A percentile compares a stretch with the other conserved stretches of the same genome.
Conservation (phyloP, 2,888 invertebrate genomes). For the Drosophila quinaria region DNA sequence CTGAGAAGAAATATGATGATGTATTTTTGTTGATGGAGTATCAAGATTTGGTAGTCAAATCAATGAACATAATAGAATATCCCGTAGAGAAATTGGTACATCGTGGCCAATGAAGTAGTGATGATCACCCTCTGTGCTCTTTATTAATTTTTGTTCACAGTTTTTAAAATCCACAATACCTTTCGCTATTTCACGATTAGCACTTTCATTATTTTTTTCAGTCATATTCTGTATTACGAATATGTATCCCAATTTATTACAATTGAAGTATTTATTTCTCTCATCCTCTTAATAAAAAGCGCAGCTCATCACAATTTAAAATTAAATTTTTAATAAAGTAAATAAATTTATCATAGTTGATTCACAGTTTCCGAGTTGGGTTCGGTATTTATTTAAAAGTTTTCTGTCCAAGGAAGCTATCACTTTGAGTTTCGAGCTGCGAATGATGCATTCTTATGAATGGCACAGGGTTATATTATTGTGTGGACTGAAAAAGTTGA, state of each 20-base stretch:
- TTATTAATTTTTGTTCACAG: neutral
- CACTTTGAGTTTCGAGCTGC: constrained; percentile 14
- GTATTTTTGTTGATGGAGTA: too few relatives aligned
- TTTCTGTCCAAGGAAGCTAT: neutral
- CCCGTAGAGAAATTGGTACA: neutral
- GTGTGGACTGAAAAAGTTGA: neutral
- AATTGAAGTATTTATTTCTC: constrained; percentile 26
- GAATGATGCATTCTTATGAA: constrained; percentile 34
- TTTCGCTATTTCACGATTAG: constrained; percentile 29
- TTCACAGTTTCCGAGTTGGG: constrained; percentile 3
- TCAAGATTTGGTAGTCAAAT: neutral
- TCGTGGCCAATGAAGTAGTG: neutral
- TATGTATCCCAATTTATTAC: constrained; percentile 1
- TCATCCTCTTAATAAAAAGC: constrained; percentile 19
- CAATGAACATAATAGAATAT: neutral
- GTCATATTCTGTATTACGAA: constrained; percentile 18
- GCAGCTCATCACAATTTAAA: neutral
- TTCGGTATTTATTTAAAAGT: neutral
- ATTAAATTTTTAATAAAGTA: neutral
- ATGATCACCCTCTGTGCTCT: neutral
- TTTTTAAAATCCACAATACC: constrained; percentile 21
- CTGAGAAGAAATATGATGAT: neutral
- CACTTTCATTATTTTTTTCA: constrained; percentile 11
- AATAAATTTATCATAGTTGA: constrained; percentile 16
- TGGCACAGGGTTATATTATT: constrained; percentile 34